Percentiles rank a stretch among this genome's conserved stretches.
These are phyloP conservation scores for Palythoa grandiflora DNA, from an alignment of 92 coral and sea anemone species.

Conservation along the genomic window DNA sequence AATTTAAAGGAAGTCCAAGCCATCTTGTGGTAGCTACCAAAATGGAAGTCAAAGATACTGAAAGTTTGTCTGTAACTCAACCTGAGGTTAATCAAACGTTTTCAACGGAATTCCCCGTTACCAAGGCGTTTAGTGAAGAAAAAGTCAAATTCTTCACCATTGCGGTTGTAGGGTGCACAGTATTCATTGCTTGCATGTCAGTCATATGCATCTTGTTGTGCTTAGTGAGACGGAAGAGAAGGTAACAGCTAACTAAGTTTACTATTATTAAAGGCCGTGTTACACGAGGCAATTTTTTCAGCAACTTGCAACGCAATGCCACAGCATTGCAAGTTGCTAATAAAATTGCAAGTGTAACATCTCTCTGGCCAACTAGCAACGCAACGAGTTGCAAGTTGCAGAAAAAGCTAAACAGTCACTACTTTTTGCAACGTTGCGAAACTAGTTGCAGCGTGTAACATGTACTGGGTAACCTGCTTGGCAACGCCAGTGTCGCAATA, in stretches of 20 bases:
- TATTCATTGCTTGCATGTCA: conserved; percentile 20
- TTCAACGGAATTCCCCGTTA: background rate
- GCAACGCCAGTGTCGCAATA: no score
- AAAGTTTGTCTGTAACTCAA: background rate
- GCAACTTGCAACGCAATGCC: no score
- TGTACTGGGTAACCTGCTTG: no score
- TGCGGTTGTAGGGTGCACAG: conserved; percentile 13
- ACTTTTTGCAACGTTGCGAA: no score
- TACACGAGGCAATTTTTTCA: no score
- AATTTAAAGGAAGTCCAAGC: background rate
- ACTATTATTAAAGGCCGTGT: background rate
- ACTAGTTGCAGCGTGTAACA: no score
- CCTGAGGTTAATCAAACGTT: background rate
- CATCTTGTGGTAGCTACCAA: background rate
- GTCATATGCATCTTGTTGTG: conserved; percentile 23
- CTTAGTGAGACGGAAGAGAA: conserved; percentile 22
- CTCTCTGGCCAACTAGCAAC: no score
- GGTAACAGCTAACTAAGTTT: background rate
- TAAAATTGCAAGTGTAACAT: no score
- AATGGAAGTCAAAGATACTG: background rate
- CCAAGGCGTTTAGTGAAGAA: background rate
- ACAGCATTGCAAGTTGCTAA: no score
- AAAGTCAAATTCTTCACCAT: conserved; percentile 5
- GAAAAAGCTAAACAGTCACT: no score
- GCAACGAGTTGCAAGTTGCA: no score